These are phyloP conservation scores for Thryonomys swinderianus DNA, from an alignment of 2,113 vertebrate genomes.

Conservation along the genomic window DNA sequence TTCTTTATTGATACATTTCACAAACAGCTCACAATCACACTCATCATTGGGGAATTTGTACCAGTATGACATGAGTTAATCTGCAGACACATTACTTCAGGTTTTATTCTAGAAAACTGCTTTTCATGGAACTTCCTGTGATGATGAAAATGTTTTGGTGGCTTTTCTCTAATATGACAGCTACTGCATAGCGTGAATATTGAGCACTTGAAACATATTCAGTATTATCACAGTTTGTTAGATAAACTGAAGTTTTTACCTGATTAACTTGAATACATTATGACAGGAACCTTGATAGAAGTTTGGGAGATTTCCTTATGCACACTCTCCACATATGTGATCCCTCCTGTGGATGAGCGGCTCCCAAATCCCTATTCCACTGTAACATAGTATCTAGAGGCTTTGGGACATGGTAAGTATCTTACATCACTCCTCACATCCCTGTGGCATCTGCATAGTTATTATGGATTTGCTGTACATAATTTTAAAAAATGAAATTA, in stretches of 20 bases:
- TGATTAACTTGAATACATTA: not conserved
- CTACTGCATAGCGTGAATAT: not conserved
- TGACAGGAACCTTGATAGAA: accelerated
- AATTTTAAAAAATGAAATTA: not conserved
- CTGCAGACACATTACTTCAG: not conserved
- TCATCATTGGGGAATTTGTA: too few species aligned
- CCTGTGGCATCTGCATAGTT: not conserved
- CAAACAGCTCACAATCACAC: too few species aligned
- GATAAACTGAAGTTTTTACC: not conserved
- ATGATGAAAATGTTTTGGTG: not conserved
- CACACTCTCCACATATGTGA: not conserved
- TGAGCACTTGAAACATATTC: not conserved
- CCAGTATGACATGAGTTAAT: too few species aligned
- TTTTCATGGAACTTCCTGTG: not conserved
- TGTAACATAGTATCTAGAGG: accelerated
- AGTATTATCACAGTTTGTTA: not conserved
- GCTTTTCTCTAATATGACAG: not conserved
- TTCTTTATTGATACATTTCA: too few species aligned
- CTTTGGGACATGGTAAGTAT: accelerated
- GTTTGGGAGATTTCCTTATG: accelerated
- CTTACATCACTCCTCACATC: not conserved
- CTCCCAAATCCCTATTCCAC: accelerated
- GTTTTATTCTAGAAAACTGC: not conserved
- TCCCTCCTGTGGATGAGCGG: accelerated
- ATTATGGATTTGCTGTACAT: not conserved